These are phyloP conservation scores for Eledone cirrhosa DNA, from an alignment of 2,888 invertebrate genomes.

Conservation along the genomic window DNA sequence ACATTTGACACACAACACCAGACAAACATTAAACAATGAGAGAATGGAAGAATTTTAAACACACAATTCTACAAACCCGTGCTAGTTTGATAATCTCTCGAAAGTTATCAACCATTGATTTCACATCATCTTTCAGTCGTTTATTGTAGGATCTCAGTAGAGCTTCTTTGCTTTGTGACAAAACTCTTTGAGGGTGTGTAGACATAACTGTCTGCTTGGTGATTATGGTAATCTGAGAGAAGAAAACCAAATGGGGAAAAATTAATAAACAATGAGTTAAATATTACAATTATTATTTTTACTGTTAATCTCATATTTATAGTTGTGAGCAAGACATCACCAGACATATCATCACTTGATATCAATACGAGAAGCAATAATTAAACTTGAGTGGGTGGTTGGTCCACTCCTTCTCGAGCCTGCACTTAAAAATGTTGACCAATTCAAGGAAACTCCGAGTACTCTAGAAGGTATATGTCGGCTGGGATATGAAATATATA, in stretches of 20 bases:
- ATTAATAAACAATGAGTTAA: not conserved
- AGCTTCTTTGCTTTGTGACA: conserved; percentile 94
- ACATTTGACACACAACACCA: too few relatives aligned
- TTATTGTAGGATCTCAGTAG: conserved; percentile 93
- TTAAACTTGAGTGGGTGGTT: too few relatives aligned
- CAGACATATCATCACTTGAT: too few relatives aligned
- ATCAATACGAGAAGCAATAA: too few relatives aligned
- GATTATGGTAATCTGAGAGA: not conserved
- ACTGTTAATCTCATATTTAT: too few relatives aligned
- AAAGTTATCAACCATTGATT: conserved; percentile 97
- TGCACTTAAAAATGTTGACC: too few relatives aligned
- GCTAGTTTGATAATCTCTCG: conserved; percentile 76
- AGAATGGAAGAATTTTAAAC: conserved; percentile 6
- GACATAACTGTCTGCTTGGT: conserved; percentile 26
- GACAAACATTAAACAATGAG: not conserved
- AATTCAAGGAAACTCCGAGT: too few relatives aligned
- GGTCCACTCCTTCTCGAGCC: too few relatives aligned
- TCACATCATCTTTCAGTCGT: conserved; percentile 93
- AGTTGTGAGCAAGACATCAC: too few relatives aligned
- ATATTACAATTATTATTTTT: not conserved
- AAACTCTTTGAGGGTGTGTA: conserved; percentile 47
- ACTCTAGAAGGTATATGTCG: too few relatives aligned
- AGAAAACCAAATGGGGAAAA: not conserved
- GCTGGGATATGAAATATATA: too few relatives aligned
- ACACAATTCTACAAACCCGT: conserved; percentile 48